Evolutionary conservation across 1,140 invertebrate genomes (phyloP).

Genomic region (Bombus sylvicola): DNA sequence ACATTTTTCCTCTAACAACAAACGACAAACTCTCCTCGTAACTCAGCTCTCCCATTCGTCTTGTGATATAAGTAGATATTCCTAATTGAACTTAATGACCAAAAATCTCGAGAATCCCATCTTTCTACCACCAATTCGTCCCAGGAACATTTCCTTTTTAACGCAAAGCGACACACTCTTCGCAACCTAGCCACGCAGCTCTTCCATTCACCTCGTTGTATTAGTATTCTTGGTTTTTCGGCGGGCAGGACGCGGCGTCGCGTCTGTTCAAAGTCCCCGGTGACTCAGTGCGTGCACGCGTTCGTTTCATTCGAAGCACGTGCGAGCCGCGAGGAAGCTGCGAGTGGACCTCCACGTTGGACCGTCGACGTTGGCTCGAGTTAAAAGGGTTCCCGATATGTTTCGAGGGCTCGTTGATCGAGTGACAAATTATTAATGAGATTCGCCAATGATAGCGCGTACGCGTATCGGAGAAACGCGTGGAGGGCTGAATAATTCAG

Average conservation of each 20-base stretch:
- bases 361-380: conserved; percentile 30
- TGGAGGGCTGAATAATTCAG: conserved; percentile 52
- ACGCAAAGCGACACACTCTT: neutral
- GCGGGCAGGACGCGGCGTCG: neutral
- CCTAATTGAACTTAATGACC: neutral
- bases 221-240: conserved; percentile 40
- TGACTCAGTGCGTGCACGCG: conserved; percentile 51
- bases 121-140: neutral
- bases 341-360: conserved; percentile 8
- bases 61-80: neutral
- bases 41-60: neutral
- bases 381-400: conserved; percentile 7
- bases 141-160: neutral
- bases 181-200: neutral
- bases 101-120: neutral
- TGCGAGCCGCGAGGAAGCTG: conserved; percentile 50
- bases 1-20: neutral
- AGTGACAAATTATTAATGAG: conserved; percentile 64
- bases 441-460: conserved; percentile 12
- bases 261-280: conserved; percentile 33
- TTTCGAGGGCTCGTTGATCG: conserved; percentile 46
- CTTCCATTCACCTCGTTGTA: conserved; percentile 12
- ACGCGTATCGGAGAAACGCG: neutral
- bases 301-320: conserved; percentile 60
- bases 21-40: too few species aligned